Evolutionary conservation across 2,888 invertebrate species (phyloP).

Genomic region (Caenorhabditis macrosperma): DNA sequence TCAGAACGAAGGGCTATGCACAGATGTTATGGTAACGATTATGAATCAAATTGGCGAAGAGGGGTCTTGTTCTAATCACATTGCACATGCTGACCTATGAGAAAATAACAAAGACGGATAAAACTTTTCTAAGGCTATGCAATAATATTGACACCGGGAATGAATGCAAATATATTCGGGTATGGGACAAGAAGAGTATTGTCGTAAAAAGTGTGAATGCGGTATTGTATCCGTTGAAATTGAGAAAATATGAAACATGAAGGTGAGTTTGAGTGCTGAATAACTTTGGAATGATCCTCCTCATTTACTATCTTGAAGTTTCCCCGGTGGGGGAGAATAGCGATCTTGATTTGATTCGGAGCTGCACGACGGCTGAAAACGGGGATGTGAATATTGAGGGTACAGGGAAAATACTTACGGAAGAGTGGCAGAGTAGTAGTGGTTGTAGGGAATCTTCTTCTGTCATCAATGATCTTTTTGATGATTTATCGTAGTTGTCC

Average conservation of each 20-base stretch:
- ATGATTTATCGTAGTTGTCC: not conserved
- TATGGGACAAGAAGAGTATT: no score
- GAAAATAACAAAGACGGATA: no score
- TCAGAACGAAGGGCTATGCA: no score
- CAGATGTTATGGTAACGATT: no score
- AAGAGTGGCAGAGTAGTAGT: not conserved
- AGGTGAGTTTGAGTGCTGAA: not conserved
- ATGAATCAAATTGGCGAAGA: no score
- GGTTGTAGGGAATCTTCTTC: not conserved
- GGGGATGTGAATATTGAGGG: not conserved
- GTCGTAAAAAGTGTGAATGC: no score
- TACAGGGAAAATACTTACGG: not conserved
- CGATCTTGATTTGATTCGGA: constrained; percentile 7
- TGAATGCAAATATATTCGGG: no score
- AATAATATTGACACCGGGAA: no score
- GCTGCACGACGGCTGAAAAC: constrained; percentile 40
- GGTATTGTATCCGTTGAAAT: no score
- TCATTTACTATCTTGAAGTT: not conserved
- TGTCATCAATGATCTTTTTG: not conserved
- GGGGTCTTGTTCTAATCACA: no score
- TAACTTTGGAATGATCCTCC: not conserved
- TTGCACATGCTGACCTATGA: no score
- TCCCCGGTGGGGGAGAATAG: constrained; percentile 15
- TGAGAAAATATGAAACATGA: not conserved
- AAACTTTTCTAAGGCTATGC: no score